phyloP scores from a whole-genome alignment of 2,888 invertebrate genomes.

The Atethmia centrago region DNA sequence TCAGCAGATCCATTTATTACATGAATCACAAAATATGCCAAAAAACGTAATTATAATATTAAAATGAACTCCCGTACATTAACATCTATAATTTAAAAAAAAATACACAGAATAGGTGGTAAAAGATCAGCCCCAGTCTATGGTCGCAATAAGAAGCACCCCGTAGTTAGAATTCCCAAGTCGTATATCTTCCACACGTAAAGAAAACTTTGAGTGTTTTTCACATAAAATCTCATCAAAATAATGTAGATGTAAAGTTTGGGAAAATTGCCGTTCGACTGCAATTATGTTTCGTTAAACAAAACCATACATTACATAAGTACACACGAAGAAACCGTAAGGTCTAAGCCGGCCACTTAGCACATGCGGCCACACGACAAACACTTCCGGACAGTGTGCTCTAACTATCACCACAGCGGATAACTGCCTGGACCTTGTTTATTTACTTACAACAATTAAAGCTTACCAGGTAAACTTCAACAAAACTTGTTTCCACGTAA shows the following conservation, averaged over 20 bases:
- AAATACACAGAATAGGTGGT: background rate
- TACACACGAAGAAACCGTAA: constrained; percentile 38
- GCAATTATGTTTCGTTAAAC: background rate
- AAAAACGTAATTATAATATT: constrained; percentile 14
- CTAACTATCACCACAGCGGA: constrained; percentile 22
- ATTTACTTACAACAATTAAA: constrained; percentile 29
- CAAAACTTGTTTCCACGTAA: constrained; percentile 11
- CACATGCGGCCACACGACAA: constrained; percentile 33
- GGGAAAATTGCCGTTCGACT: background rate
- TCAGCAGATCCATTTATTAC: constrained; percentile 6
- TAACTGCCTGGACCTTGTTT: constrained; percentile 10
- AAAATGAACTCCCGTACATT: background rate
- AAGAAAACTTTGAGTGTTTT: background rate
- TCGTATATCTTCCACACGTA: background rate
- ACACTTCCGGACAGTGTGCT: constrained; percentile 39
- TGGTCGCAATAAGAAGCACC: rapidly evolving
- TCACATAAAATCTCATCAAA: background rate
- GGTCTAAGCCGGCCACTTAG: constrained; percentile 40
- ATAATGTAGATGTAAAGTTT: too few species aligned
- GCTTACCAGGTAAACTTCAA: background rate
- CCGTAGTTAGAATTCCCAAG: background rate
- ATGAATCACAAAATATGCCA: constrained; percentile 27
- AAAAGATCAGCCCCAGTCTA: background rate
- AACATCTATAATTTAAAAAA: background rate
- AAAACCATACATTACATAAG: background rate